phyloP scores from a whole-genome alignment of 2,888 invertebrate species.

The Agonopterix alstromeriana region DNA sequence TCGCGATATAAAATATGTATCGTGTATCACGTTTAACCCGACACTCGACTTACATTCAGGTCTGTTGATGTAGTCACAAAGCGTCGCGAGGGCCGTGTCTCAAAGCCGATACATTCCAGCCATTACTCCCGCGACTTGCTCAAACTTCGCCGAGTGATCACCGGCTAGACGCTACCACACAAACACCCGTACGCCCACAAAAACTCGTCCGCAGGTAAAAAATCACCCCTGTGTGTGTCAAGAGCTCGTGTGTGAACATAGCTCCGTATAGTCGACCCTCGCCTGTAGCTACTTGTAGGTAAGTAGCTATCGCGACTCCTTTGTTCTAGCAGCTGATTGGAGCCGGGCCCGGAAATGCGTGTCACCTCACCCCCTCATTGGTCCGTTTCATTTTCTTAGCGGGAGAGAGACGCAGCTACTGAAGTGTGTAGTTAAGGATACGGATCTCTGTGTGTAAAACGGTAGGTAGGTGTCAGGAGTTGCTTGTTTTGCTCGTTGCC shows the following conservation, averaged over 20 bases:
- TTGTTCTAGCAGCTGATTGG: constrained; percentile 79
- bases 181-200: constrained; percentile 56
- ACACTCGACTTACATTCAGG: constrained; percentile 28
- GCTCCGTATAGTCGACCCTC: constrained; percentile 57
- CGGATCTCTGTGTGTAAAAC: constrained; percentile 61
- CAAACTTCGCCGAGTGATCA: constrained; percentile 59
- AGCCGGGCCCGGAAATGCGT: constrained; percentile 76
- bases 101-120: constrained; percentile 54
- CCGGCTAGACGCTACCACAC: constrained; percentile 57
- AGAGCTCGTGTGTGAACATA: constrained; percentile 49
- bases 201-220: constrained; percentile 60
- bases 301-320: constrained; percentile 74
- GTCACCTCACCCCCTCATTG: constrained; percentile 77
- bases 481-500: constrained; percentile 53
- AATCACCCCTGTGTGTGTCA: constrained; percentile 43
- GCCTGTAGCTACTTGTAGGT: constrained; percentile 67
- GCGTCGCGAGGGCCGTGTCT: constrained; percentile 29
- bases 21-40: constrained; percentile 17
- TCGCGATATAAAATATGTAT: background rate
- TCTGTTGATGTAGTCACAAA: constrained; percentile 41
- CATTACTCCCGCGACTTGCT: constrained; percentile 50
- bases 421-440: constrained; percentile 68
- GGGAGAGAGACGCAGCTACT: constrained; percentile 70
- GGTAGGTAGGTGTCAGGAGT: constrained; percentile 62
- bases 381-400: constrained; percentile 77